Evolutionary conservation across 2,797 vertebrate species (phyloP), one percentile per base, ranked within the genome.

Genomic region (Gila robusta): DNA sequence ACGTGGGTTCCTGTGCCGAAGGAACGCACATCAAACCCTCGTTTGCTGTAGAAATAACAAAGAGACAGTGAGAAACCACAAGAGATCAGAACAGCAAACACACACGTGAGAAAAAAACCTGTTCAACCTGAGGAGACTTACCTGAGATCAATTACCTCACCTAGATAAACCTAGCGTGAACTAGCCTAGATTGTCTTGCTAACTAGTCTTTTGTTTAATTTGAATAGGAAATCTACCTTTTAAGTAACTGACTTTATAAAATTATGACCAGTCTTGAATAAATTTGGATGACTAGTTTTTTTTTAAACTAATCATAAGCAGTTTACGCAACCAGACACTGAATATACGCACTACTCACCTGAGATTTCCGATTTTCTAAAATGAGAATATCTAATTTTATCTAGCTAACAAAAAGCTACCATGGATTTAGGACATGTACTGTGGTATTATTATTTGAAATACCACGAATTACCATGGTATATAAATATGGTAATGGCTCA

Each of bases 1-100:
- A 99, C 98, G 1, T 99, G 98, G 89, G 97, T 96, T 89, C 98
- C 98, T 0, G 98, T 99, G 87, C 98, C 98, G 66, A 99, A 99
- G 87, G 98, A 99, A 19, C 98, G 95, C 49, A 99, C 98, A 1
- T 97, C 97, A 93, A 99, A 99, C 90, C 97, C 97, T 83, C 98
- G 97, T 94, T 99, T 99, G 93, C 98, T 99, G 97, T 81, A 92
- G 88, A 94, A 83, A 93, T 66, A 67, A 88, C n/a, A 76, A 44
- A 88, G 73, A 89, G 41, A 87, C 44, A 66, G 71, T 83, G 10
- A 87, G 78, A 86, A 23, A 70, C 4, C 17, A 79, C 10, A 66
- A n/a, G n/a, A 10, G 37, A 54, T 44, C 56, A 89, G 21, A 17
- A 72, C 52, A 39, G 2, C 0, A 47, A 16, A 52, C 49, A 52